Percentiles rank a stretch among this genome's conserved stretches.
Conservation (phyloP, 2,888 invertebrate species). For the Temnothorax ravouxi region DNA sequence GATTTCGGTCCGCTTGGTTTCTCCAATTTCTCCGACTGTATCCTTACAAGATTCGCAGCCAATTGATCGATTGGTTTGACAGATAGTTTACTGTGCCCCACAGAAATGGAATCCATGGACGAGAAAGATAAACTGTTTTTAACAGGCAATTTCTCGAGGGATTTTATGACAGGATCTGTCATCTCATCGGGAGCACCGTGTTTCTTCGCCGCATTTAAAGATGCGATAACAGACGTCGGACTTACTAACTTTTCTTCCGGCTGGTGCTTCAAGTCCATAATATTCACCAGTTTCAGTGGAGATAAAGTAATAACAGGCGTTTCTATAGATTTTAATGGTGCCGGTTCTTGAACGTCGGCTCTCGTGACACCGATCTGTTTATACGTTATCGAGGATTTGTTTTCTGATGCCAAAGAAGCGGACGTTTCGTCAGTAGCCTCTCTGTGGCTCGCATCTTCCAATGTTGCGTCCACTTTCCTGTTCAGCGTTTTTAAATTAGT, state of each 20-base stretch:
- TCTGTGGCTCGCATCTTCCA: slow-evolving; percentile 36
- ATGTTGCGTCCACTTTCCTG: slow-evolving; percentile 50
- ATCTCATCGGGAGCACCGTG: slow-evolving; percentile 59
- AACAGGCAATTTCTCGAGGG: slow-evolving; percentile 67
- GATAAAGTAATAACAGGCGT: slow-evolving; percentile 83
- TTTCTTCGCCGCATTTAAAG: slow-evolving; percentile 61
- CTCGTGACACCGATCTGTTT: slow-evolving; percentile 56
- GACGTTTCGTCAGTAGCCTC: slow-evolving; percentile 47
- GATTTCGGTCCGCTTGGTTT: slow-evolving; percentile 78
- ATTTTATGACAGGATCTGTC: slow-evolving; percentile 63
- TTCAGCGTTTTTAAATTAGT: slow-evolving; percentile 58
- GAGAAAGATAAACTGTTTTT: slow-evolving; percentile 68
- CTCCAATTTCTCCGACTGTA: slow-evolving; percentile 83
- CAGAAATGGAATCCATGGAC: slow-evolving; percentile 54
- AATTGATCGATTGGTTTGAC: slow-evolving; percentile 84
- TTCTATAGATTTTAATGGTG: slow-evolving; percentile 80
- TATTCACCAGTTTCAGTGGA: slow-evolving; percentile 81
- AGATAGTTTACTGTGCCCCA: slow-evolving; percentile 78
- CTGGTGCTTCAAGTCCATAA: slow-evolving; percentile 76
- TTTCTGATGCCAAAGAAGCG: slow-evolving; percentile 26
- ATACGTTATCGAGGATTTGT: slow-evolving; percentile 40
- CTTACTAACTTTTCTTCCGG: slow-evolving; percentile 72
- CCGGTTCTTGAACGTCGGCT: slow-evolving; percentile 56
- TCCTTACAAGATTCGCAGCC: slow-evolving; percentile 82
- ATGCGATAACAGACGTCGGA: slow-evolving; percentile 53